These are phyloP conservation scores for Heliconius erato DNA, from an alignment of 2,888 invertebrate species.

Conservation along the genomic window DNA sequence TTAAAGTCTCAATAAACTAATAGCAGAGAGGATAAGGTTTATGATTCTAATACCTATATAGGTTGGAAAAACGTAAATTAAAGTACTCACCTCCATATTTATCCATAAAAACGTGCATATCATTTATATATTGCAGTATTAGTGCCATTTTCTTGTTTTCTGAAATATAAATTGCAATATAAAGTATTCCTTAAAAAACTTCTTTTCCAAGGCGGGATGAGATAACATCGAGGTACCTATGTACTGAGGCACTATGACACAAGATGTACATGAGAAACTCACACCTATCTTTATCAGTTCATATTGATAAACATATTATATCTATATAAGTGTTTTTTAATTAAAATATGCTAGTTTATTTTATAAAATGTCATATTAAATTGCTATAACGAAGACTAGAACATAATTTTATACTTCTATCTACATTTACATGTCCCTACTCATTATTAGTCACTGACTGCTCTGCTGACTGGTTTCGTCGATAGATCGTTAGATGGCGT, in stretches of 20 bases:
- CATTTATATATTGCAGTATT: conserved; percentile 92
- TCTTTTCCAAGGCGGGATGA: conserved; percentile 44
- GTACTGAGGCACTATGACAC: conserved; percentile 44
- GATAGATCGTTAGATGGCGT: conserved; percentile 45
- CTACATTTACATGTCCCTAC: conserved; percentile 34
- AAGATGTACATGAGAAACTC: conserved; percentile 42
- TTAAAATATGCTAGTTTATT: conserved; percentile 38
- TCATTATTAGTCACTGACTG: conserved; percentile 42
- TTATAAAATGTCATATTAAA: conserved; percentile 40
- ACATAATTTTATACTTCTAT: conserved; percentile 40
- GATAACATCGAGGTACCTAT: conserved; percentile 53
- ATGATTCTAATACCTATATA: not conserved
- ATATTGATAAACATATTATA: conserved; percentile 36
- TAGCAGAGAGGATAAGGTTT: not conserved
- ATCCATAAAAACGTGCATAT: conserved; percentile 92
- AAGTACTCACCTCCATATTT: conserved; percentile 91
- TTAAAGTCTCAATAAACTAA: not conserved
- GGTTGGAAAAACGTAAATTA: conserved; percentile 16
- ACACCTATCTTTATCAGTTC: conserved; percentile 44
- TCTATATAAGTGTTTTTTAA: conserved; percentile 27
- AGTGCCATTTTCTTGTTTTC: conserved; percentile 89
- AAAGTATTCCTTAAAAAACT: conserved; percentile 32
- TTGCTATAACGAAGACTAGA: conserved; percentile 37
- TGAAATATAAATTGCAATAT: conserved; percentile 67
- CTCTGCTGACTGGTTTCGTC: conserved; percentile 24